Base-by-base conservation (phyloP, 1,140 invertebrate species). In the Amyelois transitella region DNA sequence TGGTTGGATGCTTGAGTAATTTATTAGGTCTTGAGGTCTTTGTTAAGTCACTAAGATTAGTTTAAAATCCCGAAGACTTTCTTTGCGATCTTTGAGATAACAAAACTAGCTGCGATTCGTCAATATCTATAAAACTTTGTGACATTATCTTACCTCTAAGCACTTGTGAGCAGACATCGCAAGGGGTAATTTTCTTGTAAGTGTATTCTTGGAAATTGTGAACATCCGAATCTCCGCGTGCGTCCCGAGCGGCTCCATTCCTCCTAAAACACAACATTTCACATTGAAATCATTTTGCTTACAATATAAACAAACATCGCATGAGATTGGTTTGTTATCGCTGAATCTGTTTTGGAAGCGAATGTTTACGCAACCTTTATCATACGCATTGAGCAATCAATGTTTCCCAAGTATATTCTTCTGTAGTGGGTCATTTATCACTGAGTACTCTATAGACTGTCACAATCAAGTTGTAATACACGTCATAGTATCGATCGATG, bases 141-240 rank as follows among this genome's bases (percentile, higher is more conserved):
- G 4, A 43, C 8, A 6, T 4, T 25, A 25, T 60, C 88, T 89
- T 90, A 96, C 95, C 95, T 91, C 96, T 91, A 18, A 97, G 89
- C 38, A 98, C 95, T 90, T 97, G 96, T 24, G 95, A 96, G 84
- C 96, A 98, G 52, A 96, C 93, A 86, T 98, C 96, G 84, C 96
- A 98, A 5, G 96, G 95, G 12, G 96, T 97, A 64, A 98, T 97
- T 88, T 97, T 98, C 86, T 97, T 97, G 83, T 97, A 98, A 1
- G 96, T 98, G 81, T 98, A 96, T 81, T 98, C 96, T 83, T 96
- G 94, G 89, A 97, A 96, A 65, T 94, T 92, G 82, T 98, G 96
- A 28, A 90, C 90, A 22, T 92, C 91, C 8, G 91, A 90, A 63
- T 93, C 92, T 45, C 90, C 88, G 53, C 90, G 88, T 20, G 89